Evolutionary conservation across 2,888 invertebrate species (phyloP).

Genomic region (Schrankia costaestrigalis): DNA sequence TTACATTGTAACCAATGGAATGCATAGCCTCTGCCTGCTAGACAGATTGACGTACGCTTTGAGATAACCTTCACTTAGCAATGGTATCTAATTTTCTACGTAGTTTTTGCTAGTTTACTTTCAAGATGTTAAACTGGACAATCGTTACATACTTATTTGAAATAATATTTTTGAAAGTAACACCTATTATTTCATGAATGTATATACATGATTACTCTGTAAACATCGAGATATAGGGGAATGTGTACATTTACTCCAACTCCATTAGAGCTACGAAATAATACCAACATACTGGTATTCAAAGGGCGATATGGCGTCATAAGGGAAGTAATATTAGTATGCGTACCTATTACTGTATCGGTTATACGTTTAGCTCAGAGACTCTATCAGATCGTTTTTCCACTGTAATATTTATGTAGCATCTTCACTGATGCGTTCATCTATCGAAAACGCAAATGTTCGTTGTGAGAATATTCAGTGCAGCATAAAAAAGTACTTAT

Average conservation of each 20-base stretch:
- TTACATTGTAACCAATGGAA: too few relatives aligned
- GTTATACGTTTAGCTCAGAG: constrained; percentile 3
- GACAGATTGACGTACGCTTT: too few relatives aligned
- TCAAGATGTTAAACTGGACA: too few relatives aligned
- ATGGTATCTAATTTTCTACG: too few relatives aligned
- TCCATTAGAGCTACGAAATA: constrained; percentile 24
- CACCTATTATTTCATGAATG: too few relatives aligned
- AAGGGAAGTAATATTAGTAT: constrained; percentile 16
- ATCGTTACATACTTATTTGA: too few relatives aligned
- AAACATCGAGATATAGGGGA: constrained; percentile 1
- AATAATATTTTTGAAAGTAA: too few relatives aligned
- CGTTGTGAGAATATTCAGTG: constrained; percentile 36
- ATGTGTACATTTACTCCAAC: constrained; percentile 12
- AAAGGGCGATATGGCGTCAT: constrained; percentile 10
- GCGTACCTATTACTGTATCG: constrained; percentile 15
- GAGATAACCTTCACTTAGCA: too few relatives aligned
- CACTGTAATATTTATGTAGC: constrained; percentile 57
- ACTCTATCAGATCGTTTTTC: constrained; percentile 32
- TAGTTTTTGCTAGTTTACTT: too few relatives aligned
- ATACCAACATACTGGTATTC: constrained; percentile 9
- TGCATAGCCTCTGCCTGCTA: too few relatives aligned
- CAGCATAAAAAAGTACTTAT: constrained; percentile 54
- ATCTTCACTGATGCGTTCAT: constrained; percentile 56
- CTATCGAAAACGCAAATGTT: constrained; percentile 50
- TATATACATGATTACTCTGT: too few relatives aligned